Percentiles rank a stretch among this genome's conserved stretches.
phyloP scores from a whole-genome alignment of 2,113 vertebrate species.

The Ceuthmochares aereus region DNA sequence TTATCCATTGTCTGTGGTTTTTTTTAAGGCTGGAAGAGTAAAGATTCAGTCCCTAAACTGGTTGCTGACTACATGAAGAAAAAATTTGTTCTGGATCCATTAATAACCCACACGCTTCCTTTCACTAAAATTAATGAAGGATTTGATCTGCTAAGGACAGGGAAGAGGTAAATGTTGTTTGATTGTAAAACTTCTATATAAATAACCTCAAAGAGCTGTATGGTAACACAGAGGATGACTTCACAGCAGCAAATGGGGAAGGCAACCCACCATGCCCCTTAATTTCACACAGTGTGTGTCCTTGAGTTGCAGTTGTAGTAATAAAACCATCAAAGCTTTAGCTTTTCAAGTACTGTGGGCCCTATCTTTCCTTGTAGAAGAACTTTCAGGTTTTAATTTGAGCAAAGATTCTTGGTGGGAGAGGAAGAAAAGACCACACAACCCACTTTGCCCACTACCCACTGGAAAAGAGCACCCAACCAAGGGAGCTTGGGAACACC shows the following conservation, averaged over 20 bases:
- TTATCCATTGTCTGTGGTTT: background rate
- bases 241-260: background rate
- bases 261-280: background rate
- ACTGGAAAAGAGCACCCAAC: background rate
- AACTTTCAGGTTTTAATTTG: background rate
- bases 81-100: conserved; percentile 88
- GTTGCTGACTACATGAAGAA: conserved; percentile 88
- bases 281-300: background rate
- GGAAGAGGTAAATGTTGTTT: conserved; percentile 58
- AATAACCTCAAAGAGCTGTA: background rate
- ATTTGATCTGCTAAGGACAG: conserved; percentile 84
- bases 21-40: conserved; percentile 72
- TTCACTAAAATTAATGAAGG: conserved; percentile 87
- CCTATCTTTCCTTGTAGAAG: background rate
- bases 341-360: background rate
- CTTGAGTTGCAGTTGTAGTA: background rate
- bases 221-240: background rate
- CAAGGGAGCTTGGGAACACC: background rate
- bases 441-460: background rate
- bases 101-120: conserved; percentile 87
- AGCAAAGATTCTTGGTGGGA: background rate
- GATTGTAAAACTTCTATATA: background rate
- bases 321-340: background rate
- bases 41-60: conserved; percentile 82
- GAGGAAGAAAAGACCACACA: background rate